Percentiles rank a stretch among this genome's conserved stretches.
These are phyloP conservation scores for Trichomycterus rosablanca DNA, from an alignment of 2,113 vertebrate genomes.

Conservation along the genomic window DNA sequence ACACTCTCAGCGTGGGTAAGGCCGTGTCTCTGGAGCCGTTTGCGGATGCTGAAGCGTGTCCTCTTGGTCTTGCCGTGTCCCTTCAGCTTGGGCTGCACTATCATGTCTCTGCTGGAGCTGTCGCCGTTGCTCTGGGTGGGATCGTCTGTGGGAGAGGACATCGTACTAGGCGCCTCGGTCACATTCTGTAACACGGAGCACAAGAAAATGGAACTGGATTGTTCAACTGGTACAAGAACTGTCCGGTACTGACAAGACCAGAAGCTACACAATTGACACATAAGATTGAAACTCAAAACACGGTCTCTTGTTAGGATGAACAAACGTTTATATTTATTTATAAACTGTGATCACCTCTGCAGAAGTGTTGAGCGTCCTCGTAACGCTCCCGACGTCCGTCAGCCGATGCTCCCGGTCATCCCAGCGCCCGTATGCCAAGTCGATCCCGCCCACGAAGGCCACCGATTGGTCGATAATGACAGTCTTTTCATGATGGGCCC, in stretches of 20 bases:
- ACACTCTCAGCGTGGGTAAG: conserved; percentile 73
- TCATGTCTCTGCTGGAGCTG: conserved; percentile 49
- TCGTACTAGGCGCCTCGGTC: background rate
- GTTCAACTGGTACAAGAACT: too few relatives aligned
- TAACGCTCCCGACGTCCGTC: conserved; percentile 84
- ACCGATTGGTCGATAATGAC: conserved; percentile 88
- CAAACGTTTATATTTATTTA: too few relatives aligned
- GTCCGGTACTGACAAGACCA: too few relatives aligned
- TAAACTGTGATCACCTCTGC: conserved; percentile 32
- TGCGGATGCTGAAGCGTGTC: conserved; percentile 77
- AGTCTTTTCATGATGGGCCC: conserved; percentile 96
- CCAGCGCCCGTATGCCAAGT: conserved; percentile 94
- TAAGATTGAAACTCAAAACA: too few relatives aligned
- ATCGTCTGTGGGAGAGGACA: conserved; percentile 22
- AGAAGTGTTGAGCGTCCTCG: conserved; percentile 30
- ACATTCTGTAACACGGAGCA: conserved; percentile 34
- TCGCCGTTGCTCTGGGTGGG: conserved; percentile 40
- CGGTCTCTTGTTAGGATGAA: too few relatives aligned
- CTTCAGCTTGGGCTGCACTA: conserved; percentile 75
- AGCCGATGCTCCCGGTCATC: conserved; percentile 88
- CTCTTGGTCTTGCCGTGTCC: conserved; percentile 71
- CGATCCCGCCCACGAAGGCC: conserved; percentile 91
- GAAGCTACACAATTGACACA: too few relatives aligned
- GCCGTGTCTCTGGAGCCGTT: conserved; percentile 77
- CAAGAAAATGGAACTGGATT: too few relatives aligned